Evolutionary conservation across 2,888 invertebrate genomes (phyloP).

Genomic region (Drosophila mimetica): DNA sequence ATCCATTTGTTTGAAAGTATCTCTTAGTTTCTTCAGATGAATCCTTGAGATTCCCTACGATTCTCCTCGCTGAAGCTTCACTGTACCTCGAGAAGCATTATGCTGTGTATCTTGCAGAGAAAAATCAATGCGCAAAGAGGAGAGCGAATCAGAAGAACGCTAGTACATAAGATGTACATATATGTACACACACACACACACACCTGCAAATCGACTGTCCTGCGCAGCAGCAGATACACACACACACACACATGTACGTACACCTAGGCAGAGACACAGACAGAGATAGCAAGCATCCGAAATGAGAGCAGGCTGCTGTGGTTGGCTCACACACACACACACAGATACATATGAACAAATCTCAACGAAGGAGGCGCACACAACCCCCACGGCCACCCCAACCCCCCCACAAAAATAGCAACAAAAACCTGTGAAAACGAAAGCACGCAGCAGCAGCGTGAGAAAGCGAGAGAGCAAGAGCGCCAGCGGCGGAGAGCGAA

Average conservation of each 20-base stretch:
- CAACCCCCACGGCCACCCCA: conserved; percentile 3
- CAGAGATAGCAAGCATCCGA: conserved; percentile 78
- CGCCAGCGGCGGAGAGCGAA: neutral
- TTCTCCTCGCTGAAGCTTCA: conserved; percentile 10
- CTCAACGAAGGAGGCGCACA: neutral
- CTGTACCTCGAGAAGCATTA: conserved; percentile 49
- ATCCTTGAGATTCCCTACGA: neutral
- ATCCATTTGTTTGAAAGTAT: no score
- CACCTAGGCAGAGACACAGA: conserved; percentile 55
- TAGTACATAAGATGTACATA: conserved; percentile 58
- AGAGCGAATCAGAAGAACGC: conserved; percentile 77
- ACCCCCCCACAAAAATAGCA: conserved; percentile 10
- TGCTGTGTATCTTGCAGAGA: conserved; percentile 74
- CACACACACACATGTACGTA: conserved; percentile 4
- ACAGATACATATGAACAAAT: neutral
- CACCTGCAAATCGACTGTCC: conserved; percentile 56
- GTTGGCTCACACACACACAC: conserved; percentile 59
- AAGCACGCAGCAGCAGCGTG: conserved; percentile 33
- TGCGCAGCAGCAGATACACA: conserved; percentile 76
- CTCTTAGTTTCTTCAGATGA: no score
- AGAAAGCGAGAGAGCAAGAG: neutral
- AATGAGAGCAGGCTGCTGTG: conserved; percentile 69
- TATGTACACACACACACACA: conserved; percentile 12
- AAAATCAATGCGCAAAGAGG: conserved; percentile 72
- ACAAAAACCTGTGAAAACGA: conserved; percentile 48